Conservation (phyloP, 2,888 invertebrate species). For the Dynastes tityus region DNA sequence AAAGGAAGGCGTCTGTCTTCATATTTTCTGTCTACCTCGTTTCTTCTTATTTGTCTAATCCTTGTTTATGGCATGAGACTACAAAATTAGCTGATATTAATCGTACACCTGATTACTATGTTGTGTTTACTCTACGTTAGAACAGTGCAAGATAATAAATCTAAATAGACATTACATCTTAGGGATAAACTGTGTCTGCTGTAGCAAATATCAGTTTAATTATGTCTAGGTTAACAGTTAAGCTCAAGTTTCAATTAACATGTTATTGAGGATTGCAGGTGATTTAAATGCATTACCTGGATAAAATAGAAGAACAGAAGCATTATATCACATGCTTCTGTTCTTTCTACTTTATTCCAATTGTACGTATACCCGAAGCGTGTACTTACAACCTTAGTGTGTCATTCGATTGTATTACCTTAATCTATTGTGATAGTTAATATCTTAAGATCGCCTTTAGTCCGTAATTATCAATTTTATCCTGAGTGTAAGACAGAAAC, state of each 20-base stretch:
- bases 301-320: too few species aligned
- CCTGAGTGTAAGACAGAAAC: too few species aligned
- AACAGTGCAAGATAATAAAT: neutral
- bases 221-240: neutral
- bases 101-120: neutral
- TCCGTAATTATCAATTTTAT: too few species aligned
- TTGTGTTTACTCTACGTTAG: neutral
- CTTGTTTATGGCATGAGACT: neutral
- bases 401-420: too few species aligned
- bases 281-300: neutral
- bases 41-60: neutral
- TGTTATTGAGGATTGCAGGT: neutral
- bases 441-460: too few species aligned
- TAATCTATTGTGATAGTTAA: too few species aligned
- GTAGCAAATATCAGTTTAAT: neutral
- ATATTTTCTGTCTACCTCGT: constrained; percentile 23
- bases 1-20: constrained; percentile 16
- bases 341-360: too few species aligned
- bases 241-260: neutral
- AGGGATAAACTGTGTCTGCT: neutral
- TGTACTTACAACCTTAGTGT: too few species aligned
- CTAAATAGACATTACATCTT: neutral
- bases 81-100: constrained; percentile 14
- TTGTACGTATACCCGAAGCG: too few species aligned
- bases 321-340: too few species aligned